Base-by-base conservation (phyloP, 2,113 vertebrate species). In the Hippoglossus stenolepis region DNA sequence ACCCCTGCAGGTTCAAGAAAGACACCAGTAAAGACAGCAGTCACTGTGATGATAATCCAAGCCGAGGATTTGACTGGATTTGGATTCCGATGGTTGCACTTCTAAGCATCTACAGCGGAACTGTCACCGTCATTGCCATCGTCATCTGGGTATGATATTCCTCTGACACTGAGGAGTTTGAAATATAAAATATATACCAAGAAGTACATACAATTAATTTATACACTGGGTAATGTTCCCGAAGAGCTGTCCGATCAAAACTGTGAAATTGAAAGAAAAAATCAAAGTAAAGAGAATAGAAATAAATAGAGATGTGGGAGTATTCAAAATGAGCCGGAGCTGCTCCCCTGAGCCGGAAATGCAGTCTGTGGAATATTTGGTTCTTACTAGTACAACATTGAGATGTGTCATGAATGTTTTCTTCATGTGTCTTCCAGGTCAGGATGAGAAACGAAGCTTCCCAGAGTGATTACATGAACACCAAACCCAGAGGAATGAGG, bases 391-490 rank as follows among this genome's bases (percentile, higher is more conserved):
- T 43, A 43, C 12, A 43, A 43, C 40, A 38, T 38, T 9, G 7
- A 38, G 35, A 38, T 38, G 10, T 0, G 1, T 2, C 35, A 10
- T 38, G 35, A 38, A 38, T 38, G 35, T 38, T 38, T 51, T 51
- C 5, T 51, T 18, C 11, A 23, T 23, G 7, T 83, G 38, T 83
- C 21, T 73, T 64, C 2, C 87, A 93, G 92, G 12, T 68, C 8
- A 89, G 74, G 53, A 3, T 75, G 73, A 77, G 40, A 20, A 40
- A 3, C 13, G 15, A 3, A 0, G 83, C 91, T 0, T 43, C 10
- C 56, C 82, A 93, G 24, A 87, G 28, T 0, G 86, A 89, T 58
- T 92, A 93, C 83, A 85, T 90, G 6, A 93, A 91, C 89, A 90
- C 87, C 79, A 91, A 80, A 78, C 87, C 88, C 65, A 70, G n/a